phyloP scores from a whole-genome alignment of 2,113 vertebrate genomes.

The Microcebus jonahi region DNA sequence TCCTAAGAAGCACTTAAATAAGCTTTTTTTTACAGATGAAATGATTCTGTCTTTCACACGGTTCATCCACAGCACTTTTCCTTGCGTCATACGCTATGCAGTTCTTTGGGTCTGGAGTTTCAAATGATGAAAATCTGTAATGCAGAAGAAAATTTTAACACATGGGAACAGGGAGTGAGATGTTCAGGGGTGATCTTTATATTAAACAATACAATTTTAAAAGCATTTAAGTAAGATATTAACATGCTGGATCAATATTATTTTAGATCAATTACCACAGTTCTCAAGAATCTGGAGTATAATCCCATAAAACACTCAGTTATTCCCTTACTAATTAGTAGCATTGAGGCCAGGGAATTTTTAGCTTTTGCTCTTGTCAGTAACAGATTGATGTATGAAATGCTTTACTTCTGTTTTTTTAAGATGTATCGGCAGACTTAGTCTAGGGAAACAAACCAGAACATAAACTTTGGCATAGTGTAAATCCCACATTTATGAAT shows the following conservation, averaged over 20 bases:
- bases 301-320: not conserved
- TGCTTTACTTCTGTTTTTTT: not conserved
- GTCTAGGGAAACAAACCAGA: not conserved
- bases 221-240: not conserved
- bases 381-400: not conserved
- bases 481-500: not conserved
- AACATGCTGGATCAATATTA: not conserved
- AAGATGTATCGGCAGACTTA: not conserved
- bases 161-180: not conserved
- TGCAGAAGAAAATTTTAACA: conserved; percentile 31
- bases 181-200: not conserved
- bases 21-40: no score
- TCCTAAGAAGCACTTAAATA: no score
- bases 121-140: not conserved
- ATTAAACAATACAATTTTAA: not conserved
- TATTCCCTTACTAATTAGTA: not conserved
- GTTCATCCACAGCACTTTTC: no score
- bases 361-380: not conserved
- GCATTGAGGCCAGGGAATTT: not conserved
- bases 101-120: not conserved
- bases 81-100: no score
- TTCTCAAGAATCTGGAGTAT: not conserved
- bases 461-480: not conserved
- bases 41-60: no score
- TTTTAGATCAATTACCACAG: not conserved